Evolutionary conservation across 2,113 vertebrate species (phyloP).

Genomic region (Ornithorhynchus anatinus): DNA sequence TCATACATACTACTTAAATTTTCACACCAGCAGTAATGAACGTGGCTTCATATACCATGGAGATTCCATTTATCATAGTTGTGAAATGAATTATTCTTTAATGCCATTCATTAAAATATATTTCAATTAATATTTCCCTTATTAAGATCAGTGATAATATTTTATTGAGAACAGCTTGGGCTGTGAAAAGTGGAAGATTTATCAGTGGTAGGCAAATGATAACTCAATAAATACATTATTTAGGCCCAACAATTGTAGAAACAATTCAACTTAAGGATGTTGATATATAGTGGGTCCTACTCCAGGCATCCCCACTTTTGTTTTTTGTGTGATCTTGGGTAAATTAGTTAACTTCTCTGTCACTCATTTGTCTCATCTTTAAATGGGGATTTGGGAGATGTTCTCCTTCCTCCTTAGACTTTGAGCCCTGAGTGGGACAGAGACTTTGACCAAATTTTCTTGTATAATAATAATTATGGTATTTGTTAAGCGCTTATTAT

Average conservation of each 20-base stretch:
- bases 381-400: too few species aligned
- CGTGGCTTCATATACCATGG: neutral
- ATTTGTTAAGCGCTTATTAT: too few species aligned
- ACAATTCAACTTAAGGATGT: conserved; percentile 12
- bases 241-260: neutral
- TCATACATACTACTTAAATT: neutral
- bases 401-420: too few species aligned
- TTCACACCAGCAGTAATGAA: neutral
- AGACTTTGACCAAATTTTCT: too few species aligned
- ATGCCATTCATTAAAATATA: neutral
- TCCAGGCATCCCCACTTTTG: too few species aligned
- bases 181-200: neutral
- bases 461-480: too few species aligned
- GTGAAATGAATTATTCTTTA: neutral
- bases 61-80: neutral
- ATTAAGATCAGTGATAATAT: conserved; percentile 1
- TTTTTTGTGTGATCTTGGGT: too few species aligned
- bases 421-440: too few species aligned
- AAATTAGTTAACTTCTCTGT: too few species aligned
- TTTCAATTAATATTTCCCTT: conserved; percentile 10
- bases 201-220: neutral
- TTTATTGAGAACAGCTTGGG: neutral
- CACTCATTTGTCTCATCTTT: too few species aligned
- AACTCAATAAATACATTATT: neutral
- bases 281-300: too few species aligned